These are phyloP conservation scores for Mustelus asterias DNA, from an alignment of 2,113 vertebrate species.

Conservation along the genomic window DNA sequence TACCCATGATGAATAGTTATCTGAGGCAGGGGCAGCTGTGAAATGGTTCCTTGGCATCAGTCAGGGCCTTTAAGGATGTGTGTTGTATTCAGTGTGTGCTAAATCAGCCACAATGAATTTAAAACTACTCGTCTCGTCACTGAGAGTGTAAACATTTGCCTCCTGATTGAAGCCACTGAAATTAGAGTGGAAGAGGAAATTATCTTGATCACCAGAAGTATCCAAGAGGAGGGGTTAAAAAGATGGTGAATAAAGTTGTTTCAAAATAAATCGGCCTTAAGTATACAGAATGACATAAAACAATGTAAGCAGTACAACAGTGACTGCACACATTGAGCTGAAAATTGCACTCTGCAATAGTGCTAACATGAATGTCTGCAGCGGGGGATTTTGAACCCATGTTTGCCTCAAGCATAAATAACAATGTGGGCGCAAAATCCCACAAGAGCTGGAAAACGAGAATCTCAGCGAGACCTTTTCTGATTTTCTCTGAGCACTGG, in stretches of 20 bases:
- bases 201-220: background rate
- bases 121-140: background rate
- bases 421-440: too few species aligned
- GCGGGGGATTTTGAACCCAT: too few species aligned
- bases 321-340: background rate
- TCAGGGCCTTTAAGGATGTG: background rate
- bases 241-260: background rate
- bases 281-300: background rate
- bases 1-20: background rate
- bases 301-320: background rate
- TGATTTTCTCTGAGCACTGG: too few species aligned
- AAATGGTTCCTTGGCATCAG: background rate
- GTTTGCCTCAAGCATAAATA: too few species aligned
- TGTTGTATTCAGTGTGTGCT: too few species aligned
- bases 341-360: background rate
- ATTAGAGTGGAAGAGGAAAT: background rate
- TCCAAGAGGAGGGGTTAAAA: background rate
- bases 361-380: background rate
- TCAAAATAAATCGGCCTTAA: background rate
- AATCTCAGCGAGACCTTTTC: too few species aligned
- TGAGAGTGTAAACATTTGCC: too few species aligned
- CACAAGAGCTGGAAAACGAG: too few species aligned
- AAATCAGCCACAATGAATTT: background rate
- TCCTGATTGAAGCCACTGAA: background rate
- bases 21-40: background rate